Base-by-base conservation (phyloP, 2,888 invertebrate genomes). In the Melinaea menophilus region DNA sequence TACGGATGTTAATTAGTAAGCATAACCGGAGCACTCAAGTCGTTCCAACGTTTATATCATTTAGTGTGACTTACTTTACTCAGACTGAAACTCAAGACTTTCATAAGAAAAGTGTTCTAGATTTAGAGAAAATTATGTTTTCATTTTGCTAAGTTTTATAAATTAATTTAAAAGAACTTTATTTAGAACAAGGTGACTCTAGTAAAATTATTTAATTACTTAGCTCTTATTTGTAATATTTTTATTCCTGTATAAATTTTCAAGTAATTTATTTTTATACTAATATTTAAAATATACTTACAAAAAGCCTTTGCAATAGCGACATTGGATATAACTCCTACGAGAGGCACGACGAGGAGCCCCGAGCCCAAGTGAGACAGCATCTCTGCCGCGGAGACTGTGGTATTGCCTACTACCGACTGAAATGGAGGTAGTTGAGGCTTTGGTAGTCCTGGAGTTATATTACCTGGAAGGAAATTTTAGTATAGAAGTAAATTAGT, bases 251-350 rank as follows among this genome's bases (percentile, higher is more conserved):
- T 22, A 22, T 22, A 22, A 22, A 22, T 22, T 12, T 51, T 51
- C 31, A 51, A 31, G 5, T 9, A 11, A 31, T 2, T 9, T 31
- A 3, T 31, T 46, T 11, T 12, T 46, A 46, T 46, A 45, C 11
- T 45, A n/a, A 1, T 46, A 5, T 46, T 12, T n/a, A 46, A 46
- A 22, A 5, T 47, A 55, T 68, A 91, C 93, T 93, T 88, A 95
- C 96, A 93, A 82, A 96, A 96, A 62, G 95, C 94, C 84, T 96
- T 96, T n/a, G 95, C 95, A 68, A 96, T 96, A 3, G 96, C 96
- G 51, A 96, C 94, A 71, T 95, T 95, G 59, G 95, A 95, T 56
- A 96, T 92, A 62, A 96, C 93, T 1, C 94, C 94, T 34, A 96
- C 91, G 34, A 96, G 81, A 0, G 96, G 95, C 2, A 96, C 93